phyloP scores from a whole-genome alignment of 2,113 vertebrate genomes.

The Phoenicopterus ruber region DNA sequence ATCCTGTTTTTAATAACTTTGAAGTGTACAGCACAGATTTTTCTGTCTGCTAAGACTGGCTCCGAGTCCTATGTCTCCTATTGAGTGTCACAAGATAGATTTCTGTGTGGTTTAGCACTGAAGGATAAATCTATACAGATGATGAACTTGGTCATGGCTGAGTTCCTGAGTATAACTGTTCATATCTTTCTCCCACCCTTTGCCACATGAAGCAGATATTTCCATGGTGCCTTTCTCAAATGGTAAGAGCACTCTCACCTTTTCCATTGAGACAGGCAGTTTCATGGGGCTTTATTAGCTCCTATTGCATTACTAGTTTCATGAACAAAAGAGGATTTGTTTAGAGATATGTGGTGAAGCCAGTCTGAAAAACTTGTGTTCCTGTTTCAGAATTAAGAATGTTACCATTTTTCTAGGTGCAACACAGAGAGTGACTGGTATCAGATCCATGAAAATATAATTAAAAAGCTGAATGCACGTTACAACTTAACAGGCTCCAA shows the following conservation, averaged over 20 bases:
- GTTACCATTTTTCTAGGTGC: constrained; percentile 77
- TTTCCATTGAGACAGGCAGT: not conserved
- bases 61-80: not conserved
- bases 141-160: not conserved
- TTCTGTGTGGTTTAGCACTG: not conserved
- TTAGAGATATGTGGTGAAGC: not conserved
- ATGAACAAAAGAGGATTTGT: not conserved
- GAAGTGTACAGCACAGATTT: not conserved
- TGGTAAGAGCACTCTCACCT: not conserved
- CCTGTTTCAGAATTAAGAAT: not conserved
- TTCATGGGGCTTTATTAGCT: not conserved
- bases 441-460: constrained; percentile 98
- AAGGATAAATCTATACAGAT: not conserved
- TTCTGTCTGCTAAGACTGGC: not conserved
- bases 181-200: not conserved
- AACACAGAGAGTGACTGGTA: constrained; percentile 98
- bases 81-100: not conserved
- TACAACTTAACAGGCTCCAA: constrained; percentile 97
- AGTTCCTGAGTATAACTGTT: not conserved
- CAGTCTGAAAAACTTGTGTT: not conserved
- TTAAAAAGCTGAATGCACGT: constrained; percentile 93
- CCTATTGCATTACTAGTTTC: not conserved
- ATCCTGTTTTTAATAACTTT: not conserved
- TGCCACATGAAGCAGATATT: not conserved
- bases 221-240: not conserved